A percentile compares a stretch with the other conserved stretches of the same genome.
These are phyloP conservation scores for Psammodynastes pulverulentus DNA, from an alignment of 2,113 vertebrate genomes.

Conservation along the genomic window DNA sequence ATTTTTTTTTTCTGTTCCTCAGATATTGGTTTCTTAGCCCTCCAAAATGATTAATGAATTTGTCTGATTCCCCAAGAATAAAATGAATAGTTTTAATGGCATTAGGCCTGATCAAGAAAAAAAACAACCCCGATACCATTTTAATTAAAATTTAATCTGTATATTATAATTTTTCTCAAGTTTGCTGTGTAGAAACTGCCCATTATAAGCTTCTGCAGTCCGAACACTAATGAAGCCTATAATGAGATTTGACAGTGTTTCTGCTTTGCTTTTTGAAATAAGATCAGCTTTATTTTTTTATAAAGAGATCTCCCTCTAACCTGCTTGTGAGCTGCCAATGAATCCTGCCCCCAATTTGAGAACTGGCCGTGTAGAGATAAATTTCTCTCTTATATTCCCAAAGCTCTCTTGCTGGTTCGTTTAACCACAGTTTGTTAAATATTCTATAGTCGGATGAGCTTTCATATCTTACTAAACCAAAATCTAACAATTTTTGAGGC, in stretches of 20 bases:
- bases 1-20: neutral
- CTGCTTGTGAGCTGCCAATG: neutral
- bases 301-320: neutral
- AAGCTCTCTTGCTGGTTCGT: neutral
- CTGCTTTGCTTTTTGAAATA: neutral
- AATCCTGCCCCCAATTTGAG: neutral
- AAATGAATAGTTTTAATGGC: neutral
- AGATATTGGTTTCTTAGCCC: neutral
- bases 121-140: neutral
- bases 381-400: neutral
- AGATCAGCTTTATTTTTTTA: neutral
- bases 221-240: neutral
- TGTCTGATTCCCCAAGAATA: neutral
- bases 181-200: neutral
- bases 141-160: neutral
- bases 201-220: neutral
- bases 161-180: neutral
- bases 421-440: neutral
- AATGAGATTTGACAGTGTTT: neutral
- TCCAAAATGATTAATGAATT: neutral
- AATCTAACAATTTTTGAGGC: neutral
- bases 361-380: neutral
- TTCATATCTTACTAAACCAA: neutral
- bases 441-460: neutral
- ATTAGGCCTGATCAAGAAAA: neutral